Conservation (phyloP, 2,797 vertebrate genomes). For the Phylloscopus collybita region DNA sequence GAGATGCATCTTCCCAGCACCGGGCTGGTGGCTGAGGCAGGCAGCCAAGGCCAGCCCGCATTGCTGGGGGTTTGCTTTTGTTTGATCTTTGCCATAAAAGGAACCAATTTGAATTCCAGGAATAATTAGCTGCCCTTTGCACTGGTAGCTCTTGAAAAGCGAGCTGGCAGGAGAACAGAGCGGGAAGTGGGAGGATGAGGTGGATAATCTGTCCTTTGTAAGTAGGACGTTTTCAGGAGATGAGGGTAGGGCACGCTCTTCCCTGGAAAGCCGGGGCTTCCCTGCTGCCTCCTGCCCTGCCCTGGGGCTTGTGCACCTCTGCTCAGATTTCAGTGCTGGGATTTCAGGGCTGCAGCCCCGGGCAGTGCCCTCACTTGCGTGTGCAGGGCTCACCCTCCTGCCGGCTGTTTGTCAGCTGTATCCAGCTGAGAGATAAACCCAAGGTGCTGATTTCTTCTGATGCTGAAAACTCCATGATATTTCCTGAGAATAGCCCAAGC, state of each 20-base stretch:
- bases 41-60: neutral
- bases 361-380: neutral
- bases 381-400: neutral
- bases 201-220: conserved; percentile 15
- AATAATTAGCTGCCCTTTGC: conserved; percentile 53
- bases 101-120: conserved; percentile 35
- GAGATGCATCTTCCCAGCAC: neutral
- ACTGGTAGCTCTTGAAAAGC: neutral
- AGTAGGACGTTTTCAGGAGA: neutral
- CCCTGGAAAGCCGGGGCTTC: conserved; percentile 5
- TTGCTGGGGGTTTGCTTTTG: conserved; percentile 18
- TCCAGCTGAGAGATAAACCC: neutral
- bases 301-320: neutral
- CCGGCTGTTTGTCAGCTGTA: neutral
- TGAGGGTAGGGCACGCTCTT: neutral
- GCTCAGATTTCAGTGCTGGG: accelerated
- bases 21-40: neutral
- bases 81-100: conserved; percentile 62
- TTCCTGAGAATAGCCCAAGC: neutral
- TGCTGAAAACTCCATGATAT: neutral
- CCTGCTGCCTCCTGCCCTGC: neutral
- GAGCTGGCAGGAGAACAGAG: conserved; percentile 44
- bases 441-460: neutral
- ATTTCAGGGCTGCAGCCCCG: neutral
- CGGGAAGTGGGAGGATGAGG: neutral